These are phyloP conservation scores for Platygyra sinensis DNA, from an alignment of 64 coral and sea anemone species.

Conservation along the genomic window DNA sequence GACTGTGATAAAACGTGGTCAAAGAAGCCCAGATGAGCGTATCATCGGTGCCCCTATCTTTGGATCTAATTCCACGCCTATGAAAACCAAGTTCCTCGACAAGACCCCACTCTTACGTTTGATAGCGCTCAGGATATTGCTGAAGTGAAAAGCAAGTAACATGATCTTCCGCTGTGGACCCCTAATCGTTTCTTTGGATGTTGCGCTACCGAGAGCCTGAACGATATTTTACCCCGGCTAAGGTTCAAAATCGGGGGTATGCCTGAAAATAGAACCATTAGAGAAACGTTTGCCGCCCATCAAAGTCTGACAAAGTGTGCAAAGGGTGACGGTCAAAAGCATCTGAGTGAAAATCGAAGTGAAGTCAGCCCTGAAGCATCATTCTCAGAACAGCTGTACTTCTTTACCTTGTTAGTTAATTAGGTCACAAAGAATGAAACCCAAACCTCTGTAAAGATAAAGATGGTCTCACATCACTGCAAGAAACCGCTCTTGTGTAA, in stretches of 20 bases:
- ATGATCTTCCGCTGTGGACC: neutral
- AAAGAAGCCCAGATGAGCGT: constrained; percentile 26
- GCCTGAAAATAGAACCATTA: constrained; percentile 50
- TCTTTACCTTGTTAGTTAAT: neutral
- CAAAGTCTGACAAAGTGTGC: too few species aligned
- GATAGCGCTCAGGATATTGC: constrained; percentile 21
- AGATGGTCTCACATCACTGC: neutral
- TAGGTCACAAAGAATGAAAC: constrained; percentile 14
- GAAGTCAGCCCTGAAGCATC: too few species aligned
- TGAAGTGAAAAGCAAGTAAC: too few species aligned
- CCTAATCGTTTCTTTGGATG: constrained; percentile 52
- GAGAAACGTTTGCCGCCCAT: too few species aligned
- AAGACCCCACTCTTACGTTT: constrained; percentile 51
- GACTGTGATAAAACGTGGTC: too few species aligned
- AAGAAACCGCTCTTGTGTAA: constrained; percentile 27
- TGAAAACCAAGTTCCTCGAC: constrained; percentile 62
- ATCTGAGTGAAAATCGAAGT: too few species aligned
- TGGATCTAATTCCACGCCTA: constrained; percentile 24
- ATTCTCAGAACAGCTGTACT: neutral
- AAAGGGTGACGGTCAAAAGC: too few species aligned
- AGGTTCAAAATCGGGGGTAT: constrained; percentile 43
- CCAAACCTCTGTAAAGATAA: neutral
- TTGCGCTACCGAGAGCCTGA: constrained; percentile 62
- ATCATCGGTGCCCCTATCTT: constrained; percentile 47
- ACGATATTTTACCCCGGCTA: constrained; percentile 63